Evolutionary conservation across 2,888 invertebrate species (phyloP), one percentile per base, ranked within the genome.

Genomic region (Keiferia lycopersicella): DNA sequence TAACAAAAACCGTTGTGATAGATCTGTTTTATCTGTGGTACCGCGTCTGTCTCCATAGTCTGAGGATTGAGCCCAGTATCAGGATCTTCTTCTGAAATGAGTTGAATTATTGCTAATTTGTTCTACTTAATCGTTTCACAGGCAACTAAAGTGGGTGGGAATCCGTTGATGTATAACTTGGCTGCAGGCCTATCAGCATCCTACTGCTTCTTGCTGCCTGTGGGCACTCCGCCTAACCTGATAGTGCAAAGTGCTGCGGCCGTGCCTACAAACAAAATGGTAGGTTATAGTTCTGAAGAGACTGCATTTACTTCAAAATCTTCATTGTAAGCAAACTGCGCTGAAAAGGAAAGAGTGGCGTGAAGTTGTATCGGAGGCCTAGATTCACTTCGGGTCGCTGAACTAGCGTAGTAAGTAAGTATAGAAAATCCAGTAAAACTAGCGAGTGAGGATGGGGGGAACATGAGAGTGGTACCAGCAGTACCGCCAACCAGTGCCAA

Each of bases 181-280:
- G 76, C 81, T 0, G 71, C 82, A 10, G 90, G 89, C 1, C 67
- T 77, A 14, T 66, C 81, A 0, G 74, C 88, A 0, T 90, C 90
- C 0, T 87, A 67, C 62, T 83, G 84, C 57, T 93, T 91, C 63
- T 84, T 91, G 78, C 69, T 93, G 2, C 93, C 93, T 0, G 92
- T 93, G 3, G 93, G 93, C 0, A 93, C 93, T 2, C 93, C 93
- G 1, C 91, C 93, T 0, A 93, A 93, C 69, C 88, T 93, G 0
- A 81, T 93, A 3, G 87, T 91, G 1, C 82, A 91, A 61, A 74
- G 86, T 63, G 80, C 86, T 45, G 92, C 91, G 0, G 79, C 74
- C 38, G 76, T 93, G 56, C 77, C 88, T 0, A 88, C 88, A 0
- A 2, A 2, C 0, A 83, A 85, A 76, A 88, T 91, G 88, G 90